Conservation (phyloP, 2,113 vertebrate species). For the Pandion haliaetus region DNA sequence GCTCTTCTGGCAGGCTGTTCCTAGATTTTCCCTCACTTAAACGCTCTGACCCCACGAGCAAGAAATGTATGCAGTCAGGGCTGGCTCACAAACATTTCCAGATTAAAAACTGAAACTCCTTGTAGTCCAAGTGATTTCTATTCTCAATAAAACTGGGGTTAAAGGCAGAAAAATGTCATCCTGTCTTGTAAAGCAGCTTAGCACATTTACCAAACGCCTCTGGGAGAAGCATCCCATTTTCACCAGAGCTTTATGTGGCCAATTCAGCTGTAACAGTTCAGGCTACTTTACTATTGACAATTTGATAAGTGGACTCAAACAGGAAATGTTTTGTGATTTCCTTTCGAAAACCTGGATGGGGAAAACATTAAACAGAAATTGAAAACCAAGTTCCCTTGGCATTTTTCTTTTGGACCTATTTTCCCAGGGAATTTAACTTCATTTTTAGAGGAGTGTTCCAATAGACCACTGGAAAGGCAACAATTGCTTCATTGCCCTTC, state of each 20-base stretch:
- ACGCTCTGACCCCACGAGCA: background rate
- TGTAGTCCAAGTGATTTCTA: background rate
- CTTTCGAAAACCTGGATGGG: slow-evolving; percentile 5
- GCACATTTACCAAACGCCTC: slow-evolving; percentile 22
- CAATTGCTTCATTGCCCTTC: slow-evolving; percentile 34
- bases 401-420: slow-evolving; percentile 18
- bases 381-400: background rate
- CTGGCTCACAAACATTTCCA: background rate
- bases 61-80: background rate
- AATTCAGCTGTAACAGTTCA: slow-evolving; percentile 52
- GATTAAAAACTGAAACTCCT: background rate
- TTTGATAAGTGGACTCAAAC: slow-evolving; percentile 46
- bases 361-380: slow-evolving; percentile 40
- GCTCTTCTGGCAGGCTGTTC: background rate
- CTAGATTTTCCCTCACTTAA: background rate
- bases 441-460: slow-evolving; percentile 30
- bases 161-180: slow-evolving; percentile 35
- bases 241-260: slow-evolving; percentile 48
- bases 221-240: slow-evolving; percentile 39
- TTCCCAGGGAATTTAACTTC: slow-evolving; percentile 41
- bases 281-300: slow-evolving; percentile 23
- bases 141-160: slow-evolving; percentile 14
- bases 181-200: slow-evolving; percentile 39
- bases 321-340: slow-evolving; percentile 28
- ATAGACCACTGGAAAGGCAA: background rate